Conservation (phyloP, 2,888 invertebrate species). For the Eupithecia tripunctaria region DNA sequence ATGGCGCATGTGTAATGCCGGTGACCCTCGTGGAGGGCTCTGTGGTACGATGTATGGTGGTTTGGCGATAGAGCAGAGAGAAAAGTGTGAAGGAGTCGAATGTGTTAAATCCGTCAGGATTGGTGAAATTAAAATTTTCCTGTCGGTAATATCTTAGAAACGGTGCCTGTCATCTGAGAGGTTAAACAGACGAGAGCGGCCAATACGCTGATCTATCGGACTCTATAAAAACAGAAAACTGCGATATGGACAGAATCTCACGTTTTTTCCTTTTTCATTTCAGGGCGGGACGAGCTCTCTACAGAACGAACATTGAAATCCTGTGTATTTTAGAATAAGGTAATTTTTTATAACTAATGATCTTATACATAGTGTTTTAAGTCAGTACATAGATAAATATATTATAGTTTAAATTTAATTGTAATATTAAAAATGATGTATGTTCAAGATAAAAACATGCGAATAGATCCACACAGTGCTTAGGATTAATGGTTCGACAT, state of each 20-base stretch:
- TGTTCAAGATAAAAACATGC: not conserved
- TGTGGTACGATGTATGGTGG: no score
- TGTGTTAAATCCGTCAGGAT: no score
- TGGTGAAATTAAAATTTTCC: no score
- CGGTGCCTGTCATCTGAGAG: no score
- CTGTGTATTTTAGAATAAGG: constrained; percentile 1
- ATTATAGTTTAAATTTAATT: not conserved
- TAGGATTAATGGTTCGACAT: constrained; percentile 1
- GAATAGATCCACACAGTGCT: not conserved
- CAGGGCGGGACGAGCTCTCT: constrained; percentile 8
- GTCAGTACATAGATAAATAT: constrained; percentile 9
- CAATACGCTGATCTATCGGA: no score
- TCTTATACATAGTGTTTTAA: constrained; percentile 4
- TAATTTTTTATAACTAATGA: constrained; percentile 5
- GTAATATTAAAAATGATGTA: not conserved
- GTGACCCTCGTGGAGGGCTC: no score
- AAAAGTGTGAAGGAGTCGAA: no score
- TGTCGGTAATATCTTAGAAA: no score
- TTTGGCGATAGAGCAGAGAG: no score
- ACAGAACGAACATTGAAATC: not conserved
- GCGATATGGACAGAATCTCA: not conserved
- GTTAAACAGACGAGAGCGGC: no score
- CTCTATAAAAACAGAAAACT: not conserved
- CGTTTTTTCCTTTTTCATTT: not conserved
- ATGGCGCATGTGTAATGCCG: no score